Evolutionary conservation across 2,888 invertebrate species (phyloP).

Genomic region (Dromius quadrimaculatus): DNA sequence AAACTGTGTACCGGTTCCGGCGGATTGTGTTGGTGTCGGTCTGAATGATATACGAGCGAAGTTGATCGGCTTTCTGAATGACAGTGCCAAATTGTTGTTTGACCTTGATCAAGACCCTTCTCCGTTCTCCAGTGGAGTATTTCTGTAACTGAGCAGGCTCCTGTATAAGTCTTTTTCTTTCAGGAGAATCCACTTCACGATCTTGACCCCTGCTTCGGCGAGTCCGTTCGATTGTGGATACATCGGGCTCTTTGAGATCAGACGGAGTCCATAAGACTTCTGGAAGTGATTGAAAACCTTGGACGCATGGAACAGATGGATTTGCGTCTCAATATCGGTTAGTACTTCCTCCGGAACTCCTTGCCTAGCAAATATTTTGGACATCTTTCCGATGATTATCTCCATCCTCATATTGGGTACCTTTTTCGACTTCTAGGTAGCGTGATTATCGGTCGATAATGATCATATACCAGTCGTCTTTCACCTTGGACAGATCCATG

Average conservation of each 20-base stretch:
- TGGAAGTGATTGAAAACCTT: neutral
- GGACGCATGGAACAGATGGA: neutral
- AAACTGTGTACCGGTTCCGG: neutral
- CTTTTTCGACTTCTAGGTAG: neutral
- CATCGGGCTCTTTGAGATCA: neutral
- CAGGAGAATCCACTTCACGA: neutral
- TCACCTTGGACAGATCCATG: constrained; percentile 6
- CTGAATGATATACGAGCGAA: neutral
- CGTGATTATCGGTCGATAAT: neutral
- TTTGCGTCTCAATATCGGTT: neutral
- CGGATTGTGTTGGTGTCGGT: neutral
- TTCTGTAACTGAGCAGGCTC: no score
- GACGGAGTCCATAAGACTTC: neutral
- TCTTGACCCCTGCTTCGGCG: neutral
- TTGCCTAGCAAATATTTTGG: constrained; percentile 1
- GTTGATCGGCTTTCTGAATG: neutral
- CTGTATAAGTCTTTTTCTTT: no score
- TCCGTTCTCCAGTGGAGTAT: no score
- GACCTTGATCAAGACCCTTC: neutral
- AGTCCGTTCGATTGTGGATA: constrained; percentile 7
- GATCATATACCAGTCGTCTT: neutral
- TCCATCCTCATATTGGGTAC: neutral
- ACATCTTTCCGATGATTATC: neutral
- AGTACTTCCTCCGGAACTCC: constrained; percentile 5
- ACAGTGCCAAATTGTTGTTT: neutral